Percentiles rank a stretch among this genome's conserved stretches.
Conservation (phyloP, 2,888 invertebrate genomes). For the Catocala nupta region DNA sequence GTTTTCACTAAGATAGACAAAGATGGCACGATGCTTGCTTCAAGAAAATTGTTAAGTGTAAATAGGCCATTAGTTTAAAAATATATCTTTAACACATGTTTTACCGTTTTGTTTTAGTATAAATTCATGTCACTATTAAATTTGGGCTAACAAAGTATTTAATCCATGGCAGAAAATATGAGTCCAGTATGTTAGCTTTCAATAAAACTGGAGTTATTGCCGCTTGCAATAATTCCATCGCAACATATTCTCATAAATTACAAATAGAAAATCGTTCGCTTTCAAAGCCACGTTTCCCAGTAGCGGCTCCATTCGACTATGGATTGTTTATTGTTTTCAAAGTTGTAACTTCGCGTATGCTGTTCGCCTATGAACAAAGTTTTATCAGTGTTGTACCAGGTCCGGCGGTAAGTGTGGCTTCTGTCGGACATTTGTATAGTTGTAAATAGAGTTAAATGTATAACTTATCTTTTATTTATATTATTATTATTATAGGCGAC, state of each 20-base stretch:
- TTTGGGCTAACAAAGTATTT: too few relatives aligned
- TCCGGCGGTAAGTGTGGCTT: not conserved
- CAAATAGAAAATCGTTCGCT: constrained; percentile 15
- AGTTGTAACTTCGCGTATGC: constrained; percentile 27
- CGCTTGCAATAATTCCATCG: constrained; percentile 10
- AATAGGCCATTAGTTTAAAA: too few relatives aligned
- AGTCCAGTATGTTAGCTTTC: too few relatives aligned
- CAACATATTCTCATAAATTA: constrained; percentile 22
- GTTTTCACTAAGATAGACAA: too few relatives aligned
- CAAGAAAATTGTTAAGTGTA: too few relatives aligned
- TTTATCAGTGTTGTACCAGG: constrained; percentile 16
- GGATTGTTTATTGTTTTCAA: constrained; percentile 39
- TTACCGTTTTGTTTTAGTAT: too few relatives aligned
- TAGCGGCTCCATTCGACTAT: constrained; percentile 21
- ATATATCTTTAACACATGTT: too few relatives aligned
- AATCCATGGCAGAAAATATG: too few relatives aligned
- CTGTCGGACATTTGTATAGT: not conserved
- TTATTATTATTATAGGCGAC: too few relatives aligned
- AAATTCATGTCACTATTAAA: too few relatives aligned
- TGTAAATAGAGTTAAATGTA: not conserved
- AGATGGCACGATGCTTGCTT: too few relatives aligned
- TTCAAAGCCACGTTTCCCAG: constrained; percentile 18
- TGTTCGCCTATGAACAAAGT: constrained; percentile 21
- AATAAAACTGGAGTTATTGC: not conserved
- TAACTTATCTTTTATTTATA: not conserved